Evolutionary conservation across 2,888 invertebrate species (phyloP), one percentile per base, ranked within the genome.

Genomic region (Autographa gamma): DNA sequence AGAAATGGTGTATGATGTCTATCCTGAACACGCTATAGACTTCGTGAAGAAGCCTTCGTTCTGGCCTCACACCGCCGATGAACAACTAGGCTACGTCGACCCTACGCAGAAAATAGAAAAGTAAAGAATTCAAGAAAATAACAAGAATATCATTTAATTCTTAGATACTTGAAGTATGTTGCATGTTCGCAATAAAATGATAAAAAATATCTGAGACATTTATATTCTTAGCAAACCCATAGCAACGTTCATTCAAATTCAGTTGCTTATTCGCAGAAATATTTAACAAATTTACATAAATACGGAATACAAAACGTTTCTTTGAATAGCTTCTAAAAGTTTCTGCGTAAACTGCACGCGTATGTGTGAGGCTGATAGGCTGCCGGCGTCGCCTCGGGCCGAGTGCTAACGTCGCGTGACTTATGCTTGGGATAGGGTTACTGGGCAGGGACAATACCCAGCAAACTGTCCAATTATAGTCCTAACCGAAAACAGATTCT

Each of bases 41-140:
- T 87, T 89, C 0, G 92, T 95, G 0, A 89, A 90, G 0, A 89
- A 73, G 11, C 95, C 94, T 0, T 82, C 92, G 0, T 94, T 91
- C 76, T 95, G 95, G 95, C 95, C 95, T 0, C 95, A 95, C 73
- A 82, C 82, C 5, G 79, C 85, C 0, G 95, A 95, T 6, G 94
- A 94, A 54, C 95, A 95, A 74, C 79, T 88, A 2, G 92, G 89
- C 0, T 93, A 92, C 60, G 74, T 82, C 34, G 89, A 85, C 66
- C 80, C 83, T 1, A 65, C 77, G n/a, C 48, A 65, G 18, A 83
- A 82, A 54, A 67, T 43, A 18, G 48, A 77, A 68, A 52, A 80
- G 34, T 73, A 41, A 58, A 13, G 38, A 18, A 11, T 38, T 38
- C 38, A 38, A 11, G 11, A 8, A 38, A 38, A 11, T 9, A 38